Conservation (phyloP, 2,797 vertebrate species). For the Jordanella pulchra region DNA sequence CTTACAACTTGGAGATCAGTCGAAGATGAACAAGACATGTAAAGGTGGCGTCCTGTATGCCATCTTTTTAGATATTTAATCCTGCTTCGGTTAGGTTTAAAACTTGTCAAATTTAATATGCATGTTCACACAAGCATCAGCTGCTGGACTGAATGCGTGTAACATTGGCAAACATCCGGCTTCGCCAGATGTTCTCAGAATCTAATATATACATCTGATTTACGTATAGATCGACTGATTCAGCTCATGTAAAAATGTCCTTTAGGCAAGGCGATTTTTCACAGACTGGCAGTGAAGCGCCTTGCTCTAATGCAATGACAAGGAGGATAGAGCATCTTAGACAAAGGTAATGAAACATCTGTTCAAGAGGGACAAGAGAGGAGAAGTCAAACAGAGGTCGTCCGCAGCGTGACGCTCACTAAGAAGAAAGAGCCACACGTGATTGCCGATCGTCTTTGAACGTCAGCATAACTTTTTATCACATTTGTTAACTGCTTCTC, state of each 20-base stretch:
- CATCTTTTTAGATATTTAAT: neutral
- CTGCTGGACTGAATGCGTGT: constrained; percentile 4
- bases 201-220: constrained; percentile 59
- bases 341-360: constrained; percentile 26
- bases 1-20: constrained; percentile 7
- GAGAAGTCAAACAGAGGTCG: neutral
- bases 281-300: constrained; percentile 60
- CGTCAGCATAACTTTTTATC: too few relatives aligned
- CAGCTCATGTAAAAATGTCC: constrained; percentile 62
- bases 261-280: constrained; percentile 57
- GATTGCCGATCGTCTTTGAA: too few relatives aligned
- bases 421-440: neutral
- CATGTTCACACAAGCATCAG: constrained; percentile 9
- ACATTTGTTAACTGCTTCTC: too few relatives aligned
- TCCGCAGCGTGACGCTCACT: neutral
- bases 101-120: neutral
- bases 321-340: constrained; percentile 40
- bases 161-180: constrained; percentile 33
- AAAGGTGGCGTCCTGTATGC: neutral
- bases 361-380: constrained; percentile 2
- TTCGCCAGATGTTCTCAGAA: constrained; percentile 26
- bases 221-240: constrained; percentile 45
- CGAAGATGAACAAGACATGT: neutral
- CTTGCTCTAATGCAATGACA: constrained; percentile 57
- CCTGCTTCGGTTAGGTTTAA: neutral